phyloP scores from a whole-genome alignment of 2,888 invertebrate genomes.

The Drosophila longiperda region DNA sequence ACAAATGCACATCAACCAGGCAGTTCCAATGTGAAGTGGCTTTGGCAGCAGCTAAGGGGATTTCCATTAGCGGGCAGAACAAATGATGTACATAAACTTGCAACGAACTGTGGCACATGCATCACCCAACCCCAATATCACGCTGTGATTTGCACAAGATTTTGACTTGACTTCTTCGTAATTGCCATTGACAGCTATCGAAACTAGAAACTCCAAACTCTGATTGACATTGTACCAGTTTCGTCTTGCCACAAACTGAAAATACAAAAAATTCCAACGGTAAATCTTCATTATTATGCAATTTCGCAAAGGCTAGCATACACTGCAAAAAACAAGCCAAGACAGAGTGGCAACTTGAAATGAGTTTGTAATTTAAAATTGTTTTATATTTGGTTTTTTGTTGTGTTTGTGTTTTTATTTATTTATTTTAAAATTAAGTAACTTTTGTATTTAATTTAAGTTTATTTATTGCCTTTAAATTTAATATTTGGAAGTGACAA shows the following conservation, averaged over 20 bases:
- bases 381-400: not conserved
- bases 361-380: not conserved
- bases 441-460: too few relatives aligned
- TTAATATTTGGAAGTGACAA: too few relatives aligned
- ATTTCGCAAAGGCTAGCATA: not conserved
- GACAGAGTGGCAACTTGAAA: not conserved
- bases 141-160: conserved; percentile 62
- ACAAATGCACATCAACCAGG: conserved; percentile 67
- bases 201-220: conserved; percentile 28
- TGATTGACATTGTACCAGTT: conserved; percentile 42
- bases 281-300: conserved; percentile 8
- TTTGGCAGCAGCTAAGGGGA: conserved; percentile 52
- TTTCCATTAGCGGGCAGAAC: conserved; percentile 68
- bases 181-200: conserved; percentile 66
- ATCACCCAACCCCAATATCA: conserved; percentile 22
- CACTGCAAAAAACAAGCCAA: too few relatives aligned
- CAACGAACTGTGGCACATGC: conserved; percentile 57
- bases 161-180: conserved; percentile 64
- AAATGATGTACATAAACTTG: conserved; percentile 74
- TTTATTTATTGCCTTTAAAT: too few relatives aligned
- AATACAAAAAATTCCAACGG: not conserved
- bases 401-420: too few relatives aligned
- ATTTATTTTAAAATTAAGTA: too few relatives aligned
- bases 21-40: conserved; percentile 32
- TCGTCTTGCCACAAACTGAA: not conserved